Conservation (phyloP, 2,797 vertebrate species). For the Nasua narica region DNA sequence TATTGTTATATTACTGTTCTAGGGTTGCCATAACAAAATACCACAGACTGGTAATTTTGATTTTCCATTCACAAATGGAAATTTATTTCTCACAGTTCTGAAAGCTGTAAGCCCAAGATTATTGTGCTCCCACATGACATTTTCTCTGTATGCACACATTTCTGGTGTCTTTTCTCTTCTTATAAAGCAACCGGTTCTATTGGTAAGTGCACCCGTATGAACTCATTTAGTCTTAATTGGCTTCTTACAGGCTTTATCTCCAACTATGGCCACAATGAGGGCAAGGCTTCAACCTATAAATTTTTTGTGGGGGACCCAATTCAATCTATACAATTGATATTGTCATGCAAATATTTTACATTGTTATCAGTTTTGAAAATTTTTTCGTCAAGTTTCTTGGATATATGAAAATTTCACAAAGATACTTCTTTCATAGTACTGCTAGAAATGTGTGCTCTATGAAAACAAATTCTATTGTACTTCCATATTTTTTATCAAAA, state of each 20-base stretch:
- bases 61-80: neutral
- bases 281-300: neutral
- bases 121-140: neutral
- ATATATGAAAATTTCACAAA: neutral
- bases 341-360: neutral
- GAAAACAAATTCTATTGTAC: neutral
- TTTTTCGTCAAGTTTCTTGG: neutral
- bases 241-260: neutral
- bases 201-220: neutral
- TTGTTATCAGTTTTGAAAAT: neutral
- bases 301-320: neutral
- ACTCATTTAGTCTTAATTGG: neutral
- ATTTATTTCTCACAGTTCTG: neutral
- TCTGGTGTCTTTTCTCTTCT: neutral
- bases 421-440: neutral
- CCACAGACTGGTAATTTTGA: neutral
- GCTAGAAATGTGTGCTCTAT: neutral
- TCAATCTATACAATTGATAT: neutral
- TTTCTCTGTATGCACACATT: neutral
- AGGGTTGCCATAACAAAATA: neutral
- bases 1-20: neutral
- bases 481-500: neutral
- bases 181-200: neutral
- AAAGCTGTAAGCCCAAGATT: neutral
- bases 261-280: neutral